phyloP scores from a whole-genome alignment of 23 tunicate species.

The Trididemnum nubilum region DNA sequence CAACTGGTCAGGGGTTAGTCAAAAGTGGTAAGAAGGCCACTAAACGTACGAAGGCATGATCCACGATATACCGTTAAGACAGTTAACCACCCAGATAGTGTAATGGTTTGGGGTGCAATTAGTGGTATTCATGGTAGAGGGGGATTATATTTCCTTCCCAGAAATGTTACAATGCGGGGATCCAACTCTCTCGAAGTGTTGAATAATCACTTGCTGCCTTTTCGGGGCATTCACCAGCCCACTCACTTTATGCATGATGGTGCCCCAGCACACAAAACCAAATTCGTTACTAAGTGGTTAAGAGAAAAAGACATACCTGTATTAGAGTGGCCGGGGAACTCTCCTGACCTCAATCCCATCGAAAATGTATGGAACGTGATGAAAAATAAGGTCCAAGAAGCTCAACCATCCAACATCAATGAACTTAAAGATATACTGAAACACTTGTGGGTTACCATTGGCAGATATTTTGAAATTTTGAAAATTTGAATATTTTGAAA shows the following conservation, averaged over 20 bases:
- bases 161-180: neutral
- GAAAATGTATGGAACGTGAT: constrained; percentile 23
- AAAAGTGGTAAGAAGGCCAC: constrained; percentile 17
- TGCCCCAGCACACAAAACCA: constrained; percentile 14
- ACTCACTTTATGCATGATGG: constrained; percentile 20
- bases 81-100: constrained; percentile 12
- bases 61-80: constrained; percentile 22
- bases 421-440: constrained; percentile 29
- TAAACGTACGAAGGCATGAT: neutral
- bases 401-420: constrained; percentile 17
- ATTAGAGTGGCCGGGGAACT: constrained; percentile 23
- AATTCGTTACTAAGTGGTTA: neutral
- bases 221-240: constrained; percentile 18
- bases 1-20: constrained; percentile 8
- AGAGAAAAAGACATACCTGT: constrained; percentile 12
- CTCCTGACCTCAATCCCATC: constrained; percentile 19
- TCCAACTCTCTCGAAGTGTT: constrained; percentile 10
- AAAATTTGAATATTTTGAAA: constrained; percentile 11
- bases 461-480: no score
- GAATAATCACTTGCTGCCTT: constrained; percentile 12
- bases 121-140: constrained; percentile 1
- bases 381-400: constrained; percentile 27
- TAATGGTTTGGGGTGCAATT: constrained; percentile 18
- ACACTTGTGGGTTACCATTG: constrained; percentile 27
- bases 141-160: constrained; percentile 18